phyloP scores from a whole-genome alignment of 2,113 vertebrate species.

The Condylura cristata region DNA sequence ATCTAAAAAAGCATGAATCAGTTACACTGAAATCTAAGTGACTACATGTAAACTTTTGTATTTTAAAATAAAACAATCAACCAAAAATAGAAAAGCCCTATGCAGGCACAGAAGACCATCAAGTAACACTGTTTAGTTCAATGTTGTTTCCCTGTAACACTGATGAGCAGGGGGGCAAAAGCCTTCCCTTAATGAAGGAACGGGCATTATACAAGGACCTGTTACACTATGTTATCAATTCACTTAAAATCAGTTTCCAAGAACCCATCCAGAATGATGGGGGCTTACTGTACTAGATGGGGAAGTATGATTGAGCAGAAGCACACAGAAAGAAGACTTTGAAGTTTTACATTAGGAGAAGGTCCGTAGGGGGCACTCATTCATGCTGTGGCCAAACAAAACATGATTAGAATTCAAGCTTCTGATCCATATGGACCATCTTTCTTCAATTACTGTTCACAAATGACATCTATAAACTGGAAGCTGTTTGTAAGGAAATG shows the following conservation, averaged over 20 bases:
- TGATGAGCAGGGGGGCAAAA: too few species aligned
- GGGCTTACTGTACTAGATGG: background rate
- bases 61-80: background rate
- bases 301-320: background rate
- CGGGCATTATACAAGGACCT: too few species aligned
- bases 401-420: background rate
- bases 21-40: background rate
- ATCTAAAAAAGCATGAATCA: background rate
- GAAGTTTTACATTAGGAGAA: background rate
- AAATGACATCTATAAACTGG: background rate
- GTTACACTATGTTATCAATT: too few species aligned
- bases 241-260: too few species aligned
- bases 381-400: background rate
- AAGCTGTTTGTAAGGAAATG: background rate
- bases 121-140: too few species aligned
- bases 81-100: background rate
- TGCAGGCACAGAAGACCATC: too few species aligned
- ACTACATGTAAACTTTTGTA: background rate
- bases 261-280: background rate
- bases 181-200: too few species aligned
- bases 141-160: too few species aligned
- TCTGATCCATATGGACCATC: background rate
- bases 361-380: background rate
- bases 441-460: background rate
- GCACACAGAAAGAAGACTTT: background rate